Conservation (phyloP, 2,113 vertebrate genomes). For the Hippoglossus stenolepis region DNA sequence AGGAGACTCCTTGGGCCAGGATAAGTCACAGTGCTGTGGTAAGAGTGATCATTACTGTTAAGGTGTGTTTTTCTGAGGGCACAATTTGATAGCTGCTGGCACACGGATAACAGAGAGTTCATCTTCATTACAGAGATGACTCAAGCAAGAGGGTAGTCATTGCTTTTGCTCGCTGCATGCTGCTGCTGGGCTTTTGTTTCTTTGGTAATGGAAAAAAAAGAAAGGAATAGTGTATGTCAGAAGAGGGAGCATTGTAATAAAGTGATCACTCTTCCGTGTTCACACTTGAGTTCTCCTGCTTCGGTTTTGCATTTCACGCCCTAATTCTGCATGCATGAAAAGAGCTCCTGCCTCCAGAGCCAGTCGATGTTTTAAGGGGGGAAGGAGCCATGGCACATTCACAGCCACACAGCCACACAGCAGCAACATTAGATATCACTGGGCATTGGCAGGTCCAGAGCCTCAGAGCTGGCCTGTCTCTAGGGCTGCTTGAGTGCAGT, state of each 20-base stretch:
- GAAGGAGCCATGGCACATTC: constrained; percentile 21
- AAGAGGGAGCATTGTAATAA: constrained; percentile 50
- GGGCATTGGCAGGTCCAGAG: constrained; percentile 47
- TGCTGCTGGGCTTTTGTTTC: constrained; percentile 40
- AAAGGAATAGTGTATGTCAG: constrained; percentile 39
- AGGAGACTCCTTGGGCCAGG: constrained; percentile 20
- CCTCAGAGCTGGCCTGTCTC: constrained; percentile 47
- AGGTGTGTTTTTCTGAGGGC: constrained; percentile 37
- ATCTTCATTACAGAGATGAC: constrained; percentile 54
- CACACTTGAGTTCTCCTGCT: constrained; percentile 61
- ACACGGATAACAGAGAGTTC: constrained; percentile 24
- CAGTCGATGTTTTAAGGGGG: constrained; percentile 16
- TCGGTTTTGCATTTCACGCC: constrained; percentile 59
- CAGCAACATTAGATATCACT: constrained; percentile 43
- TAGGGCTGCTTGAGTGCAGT: constrained; percentile 47
- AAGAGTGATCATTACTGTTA: constrained; percentile 19
- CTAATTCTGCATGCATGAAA: constrained; percentile 68
- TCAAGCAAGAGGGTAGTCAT: constrained; percentile 35
- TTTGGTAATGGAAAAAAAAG: constrained; percentile 22
- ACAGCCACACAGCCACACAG: constrained; percentile 17
- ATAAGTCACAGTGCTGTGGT: constrained; percentile 1
- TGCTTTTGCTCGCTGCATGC: constrained; percentile 39
- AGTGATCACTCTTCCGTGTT: constrained; percentile 53
- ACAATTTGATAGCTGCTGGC: constrained; percentile 29
- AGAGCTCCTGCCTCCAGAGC: constrained; percentile 48